Base-by-base conservation (phyloP, 2,888 invertebrate species). In the Molorchus minor region DNA sequence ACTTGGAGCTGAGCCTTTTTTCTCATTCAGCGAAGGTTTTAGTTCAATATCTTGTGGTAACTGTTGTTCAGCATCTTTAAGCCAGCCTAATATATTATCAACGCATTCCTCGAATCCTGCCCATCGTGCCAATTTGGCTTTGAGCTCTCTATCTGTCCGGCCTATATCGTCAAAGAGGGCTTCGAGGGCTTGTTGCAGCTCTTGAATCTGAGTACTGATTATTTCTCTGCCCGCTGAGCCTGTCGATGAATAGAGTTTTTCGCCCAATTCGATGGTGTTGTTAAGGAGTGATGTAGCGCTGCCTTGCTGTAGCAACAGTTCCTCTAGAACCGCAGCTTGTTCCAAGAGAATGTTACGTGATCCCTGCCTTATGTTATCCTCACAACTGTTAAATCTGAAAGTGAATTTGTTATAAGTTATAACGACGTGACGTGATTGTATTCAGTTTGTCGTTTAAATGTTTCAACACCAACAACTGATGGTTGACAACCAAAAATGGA, bases 21-120 rank as follows among this genome's bases (percentile, higher is more conserved):
- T 97, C 77, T 96, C 96, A 79, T 96, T 96, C 59, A 96, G 81
- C 0, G 93, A 94, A 0, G 93, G 88, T 75, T 90, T 93, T 2
- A 94, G 78, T 75, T 92, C 91, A 35, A 95, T 87, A 68, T 94
- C 92, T 52, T 86, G 84, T 0, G 91, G 90, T 17, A 96, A 80
- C 68, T 91, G 87, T 60, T 86, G 85, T 75, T 94, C 93, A 4
- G 90, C 87, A 52, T 86, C 84, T 36, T 86, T 85, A 54, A 97
- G 77, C 96, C 96, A 96, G 51, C 84, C 84, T 70, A 90, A 86
- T 19, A 96, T 87, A 38, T 85, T 86, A 55, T 91, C 91, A 10
- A 92, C 86, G 67, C 90, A 89, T 72, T 96, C 94, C 78, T 96
- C 94, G 76, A 95, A 96, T 2, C 92, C 93, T 13, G 90, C 91